A percentile compares a stretch with the other conserved stretches of the same genome.
These are phyloP conservation scores for Poeciliopsis prolifica DNA, from an alignment of 2,113 vertebrate species.

Conservation along the genomic window DNA sequence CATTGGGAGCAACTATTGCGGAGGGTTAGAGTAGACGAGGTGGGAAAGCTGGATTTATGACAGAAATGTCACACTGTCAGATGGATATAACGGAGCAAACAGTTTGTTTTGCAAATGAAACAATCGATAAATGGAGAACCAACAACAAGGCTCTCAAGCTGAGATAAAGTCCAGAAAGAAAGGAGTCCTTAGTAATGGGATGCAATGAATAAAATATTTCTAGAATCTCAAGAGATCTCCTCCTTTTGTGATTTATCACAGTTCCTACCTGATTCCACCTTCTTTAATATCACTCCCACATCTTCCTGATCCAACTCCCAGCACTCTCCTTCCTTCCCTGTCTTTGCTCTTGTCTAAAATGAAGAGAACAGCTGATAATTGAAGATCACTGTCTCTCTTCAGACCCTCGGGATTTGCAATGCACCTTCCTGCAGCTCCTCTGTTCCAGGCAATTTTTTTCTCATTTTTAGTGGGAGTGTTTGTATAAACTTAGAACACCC, in stretches of 20 bases:
- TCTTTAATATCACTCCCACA: neutral
- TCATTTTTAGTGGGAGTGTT: slow-evolving; percentile 45
- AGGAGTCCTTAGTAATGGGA: slow-evolving; percentile 18
- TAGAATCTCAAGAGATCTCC: neutral
- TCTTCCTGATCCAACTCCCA: slow-evolving; percentile 8
- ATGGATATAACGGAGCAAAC: slow-evolving; percentile 17
- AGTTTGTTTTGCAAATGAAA: slow-evolving; percentile 54
- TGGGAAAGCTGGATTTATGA: neutral
- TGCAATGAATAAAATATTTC: slow-evolving; percentile 37
- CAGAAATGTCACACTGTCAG: slow-evolving; percentile 22
- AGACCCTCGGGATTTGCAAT: slow-evolving; percentile 75
- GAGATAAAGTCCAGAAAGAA: slow-evolving; percentile 20
- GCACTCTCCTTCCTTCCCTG: slow-evolving; percentile 30
- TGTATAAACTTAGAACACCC: slow-evolving; percentile 66
- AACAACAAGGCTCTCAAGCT: slow-evolving; percentile 20
- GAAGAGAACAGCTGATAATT: slow-evolving; percentile 81
- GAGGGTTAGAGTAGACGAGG: neutral
- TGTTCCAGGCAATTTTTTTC: slow-evolving; percentile 56
- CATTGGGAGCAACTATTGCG: neutral
- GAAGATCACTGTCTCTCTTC: slow-evolving; percentile 83
- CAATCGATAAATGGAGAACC: slow-evolving; percentile 50
- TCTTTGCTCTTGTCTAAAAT: slow-evolving; percentile 78
- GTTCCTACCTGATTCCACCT: slow-evolving; percentile 5
- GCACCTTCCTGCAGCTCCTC: slow-evolving; percentile 65
- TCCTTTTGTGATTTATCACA: slow-evolving; percentile 1